Conservation (phyloP, 2,113 vertebrate species). For the Halcyon senegalensis region DNA sequence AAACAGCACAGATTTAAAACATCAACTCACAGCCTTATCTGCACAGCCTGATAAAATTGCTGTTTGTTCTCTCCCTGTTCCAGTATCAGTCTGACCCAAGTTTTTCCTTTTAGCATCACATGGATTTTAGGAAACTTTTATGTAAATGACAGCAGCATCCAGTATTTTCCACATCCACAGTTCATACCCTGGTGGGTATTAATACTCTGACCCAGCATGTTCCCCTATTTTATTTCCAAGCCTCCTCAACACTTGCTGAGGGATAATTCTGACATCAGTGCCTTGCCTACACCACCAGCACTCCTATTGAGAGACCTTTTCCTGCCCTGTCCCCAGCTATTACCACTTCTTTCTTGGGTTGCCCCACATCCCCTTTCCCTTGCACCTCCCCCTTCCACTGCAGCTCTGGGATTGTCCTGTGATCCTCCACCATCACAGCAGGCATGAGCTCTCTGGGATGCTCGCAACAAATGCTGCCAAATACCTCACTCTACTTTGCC, state of each 20-base stretch:
- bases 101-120: fast-evolving
- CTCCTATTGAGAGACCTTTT: fast-evolving
- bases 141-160: neutral
- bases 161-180: fast-evolving
- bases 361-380: neutral
- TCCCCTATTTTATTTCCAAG: neutral
- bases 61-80: fast-evolving
- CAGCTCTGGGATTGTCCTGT: neutral
- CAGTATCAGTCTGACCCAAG: neutral
- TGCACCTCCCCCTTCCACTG: neutral
- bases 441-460: neutral
- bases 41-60: fast-evolving
- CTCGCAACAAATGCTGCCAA: fast-evolving
- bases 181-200: fast-evolving
- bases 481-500: neutral
- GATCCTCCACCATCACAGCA: too few species aligned
- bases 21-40: neutral
- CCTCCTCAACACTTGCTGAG: neutral
- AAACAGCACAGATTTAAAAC: fast-evolving
- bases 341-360: too few species aligned
- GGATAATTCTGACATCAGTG: neutral
- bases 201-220: neutral
- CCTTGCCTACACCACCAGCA: neutral
- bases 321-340: neutral
- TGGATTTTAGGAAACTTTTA: neutral